Evolutionary conservation across 2,888 invertebrate genomes (phyloP), one percentile per base, ranked within the genome.

Genomic region (Plebejus argus): DNA sequence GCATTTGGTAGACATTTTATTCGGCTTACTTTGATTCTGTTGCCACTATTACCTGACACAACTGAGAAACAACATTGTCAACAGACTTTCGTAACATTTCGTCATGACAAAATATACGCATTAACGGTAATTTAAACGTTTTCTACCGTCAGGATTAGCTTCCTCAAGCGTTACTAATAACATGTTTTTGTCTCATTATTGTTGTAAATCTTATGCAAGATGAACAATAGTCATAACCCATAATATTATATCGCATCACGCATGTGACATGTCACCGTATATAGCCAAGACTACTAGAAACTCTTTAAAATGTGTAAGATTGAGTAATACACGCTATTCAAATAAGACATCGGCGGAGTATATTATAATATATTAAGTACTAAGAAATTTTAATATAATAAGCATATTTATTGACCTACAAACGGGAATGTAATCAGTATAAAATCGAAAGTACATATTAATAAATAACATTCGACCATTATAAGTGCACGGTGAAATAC

Each of bases 91-190:
- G 23, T 66, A 28, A 33, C 15, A 18, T 18, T 33, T 33, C 28
- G 15, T 6, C 66, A 33, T 66, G 61, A 45, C 61, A 39, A 39
- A 33, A 66, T 71, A 56, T 28, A 70, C 35, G 61, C 76, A 77
- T 81, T 80, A 76, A 72, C 23, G 12, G 23, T 72, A 45, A 39
- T 45, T 45, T 72, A 72, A 72, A 72, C 72, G 39, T 72, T 45
- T 72, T 39, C 72, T 72, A 45, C 12, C 45, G 23, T 45, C 71
- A 45, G 39, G 45, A 39, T 39, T 45, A 71, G 39, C 20, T 71
- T 71, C 18, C 49, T 74, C 23, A 28, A 74, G 74, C 49, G 28
- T 74, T 49, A 74, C 53, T 28, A 74, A 53, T 74, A 74, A 71
- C 71, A 71, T 53, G 74, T 49, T 53, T 74, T 53, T 15, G 74